A percentile compares a stretch with the other conserved stretches of the same genome.
These are phyloP conservation scores for Tyto alba DNA, from an alignment of 2,113 vertebrate genomes.

Conservation along the genomic window DNA sequence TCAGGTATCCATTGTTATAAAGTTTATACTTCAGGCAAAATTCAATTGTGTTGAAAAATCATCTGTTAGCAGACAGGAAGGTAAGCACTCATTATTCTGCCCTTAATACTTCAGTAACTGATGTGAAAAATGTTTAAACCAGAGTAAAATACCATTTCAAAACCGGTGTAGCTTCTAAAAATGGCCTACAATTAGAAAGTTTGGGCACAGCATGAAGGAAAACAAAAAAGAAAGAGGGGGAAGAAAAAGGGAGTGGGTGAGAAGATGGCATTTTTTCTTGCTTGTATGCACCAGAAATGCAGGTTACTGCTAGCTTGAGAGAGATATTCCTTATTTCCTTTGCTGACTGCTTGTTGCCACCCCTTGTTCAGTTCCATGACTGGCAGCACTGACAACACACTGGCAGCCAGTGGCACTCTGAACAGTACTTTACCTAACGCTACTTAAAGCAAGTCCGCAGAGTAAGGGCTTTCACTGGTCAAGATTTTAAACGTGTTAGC, in stretches of 20 bases:
- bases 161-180: constrained; percentile 29
- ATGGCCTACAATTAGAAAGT: neutral
- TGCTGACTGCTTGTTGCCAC: neutral
- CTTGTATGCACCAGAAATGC: neutral
- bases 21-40: constrained; percentile 10
- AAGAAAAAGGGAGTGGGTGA: neutral
- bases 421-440: neutral
- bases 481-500: neutral
- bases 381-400: neutral
- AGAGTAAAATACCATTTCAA: constrained; percentile 11
- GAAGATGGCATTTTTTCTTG: neutral
- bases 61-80: neutral
- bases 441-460: neutral
- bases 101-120: neutral
- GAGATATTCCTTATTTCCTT: neutral
- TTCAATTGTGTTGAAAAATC: constrained; percentile 33
- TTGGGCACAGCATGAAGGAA: neutral
- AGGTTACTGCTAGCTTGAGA: neutral
- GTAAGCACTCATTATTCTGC: neutral
- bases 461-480: neutral
- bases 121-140: neutral
- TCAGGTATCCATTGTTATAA: constrained; percentile 12
- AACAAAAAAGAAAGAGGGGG: neutral
- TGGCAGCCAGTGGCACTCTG: neutral
- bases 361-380: neutral